Evolutionary conservation across 2,888 invertebrate species (phyloP).

Genomic region (Drosophila nr. perissopoda): DNA sequence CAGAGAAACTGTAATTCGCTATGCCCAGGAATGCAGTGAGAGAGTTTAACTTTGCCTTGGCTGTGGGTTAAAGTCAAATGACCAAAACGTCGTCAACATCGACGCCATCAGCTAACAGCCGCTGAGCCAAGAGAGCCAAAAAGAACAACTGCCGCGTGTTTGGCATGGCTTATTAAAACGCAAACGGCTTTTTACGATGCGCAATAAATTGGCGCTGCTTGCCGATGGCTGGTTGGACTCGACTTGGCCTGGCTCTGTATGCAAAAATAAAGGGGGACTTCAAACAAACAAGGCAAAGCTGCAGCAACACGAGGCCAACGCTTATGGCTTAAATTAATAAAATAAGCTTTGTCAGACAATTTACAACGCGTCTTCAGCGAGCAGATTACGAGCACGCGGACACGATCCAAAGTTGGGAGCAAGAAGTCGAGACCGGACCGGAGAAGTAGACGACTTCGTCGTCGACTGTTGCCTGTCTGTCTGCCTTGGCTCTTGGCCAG

Average conservation of each 20-base stretch:
- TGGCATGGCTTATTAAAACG: constrained; percentile 81
- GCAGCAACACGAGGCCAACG: constrained; percentile 58
- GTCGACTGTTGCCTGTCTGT: constrained; percentile 64
- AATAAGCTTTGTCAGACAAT: constrained; percentile 83
- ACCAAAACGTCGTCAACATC: constrained; percentile 57
- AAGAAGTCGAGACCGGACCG: constrained; percentile 4
- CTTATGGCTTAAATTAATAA: constrained; percentile 83
- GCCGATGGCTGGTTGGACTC: constrained; percentile 18
- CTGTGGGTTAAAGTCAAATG: constrained; percentile 36
- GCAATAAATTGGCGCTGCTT: constrained; percentile 73
- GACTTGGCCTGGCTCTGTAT: constrained; percentile 40
- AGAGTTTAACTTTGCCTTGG: constrained; percentile 20
- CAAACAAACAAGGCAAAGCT: constrained; percentile 56
- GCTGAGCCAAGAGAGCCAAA: constrained; percentile 9
- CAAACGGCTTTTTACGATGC: constrained; percentile 79
- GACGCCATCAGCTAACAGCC: constrained; percentile 68
- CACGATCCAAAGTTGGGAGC: constrained; percentile 45
- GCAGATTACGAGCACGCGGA: constrained; percentile 81
- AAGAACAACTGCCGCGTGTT: constrained; percentile 66
- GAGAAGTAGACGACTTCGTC: constrained; percentile 1
- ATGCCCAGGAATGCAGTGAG: constrained; percentile 57
- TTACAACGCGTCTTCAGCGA: constrained; percentile 83
- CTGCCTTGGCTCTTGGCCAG: constrained; percentile 55
- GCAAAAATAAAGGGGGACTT: constrained; percentile 49
- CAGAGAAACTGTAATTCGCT: constrained; percentile 49